phyloP scores from a whole-genome alignment of 2,113 vertebrate genomes.

The Sciurus niger region DNA sequence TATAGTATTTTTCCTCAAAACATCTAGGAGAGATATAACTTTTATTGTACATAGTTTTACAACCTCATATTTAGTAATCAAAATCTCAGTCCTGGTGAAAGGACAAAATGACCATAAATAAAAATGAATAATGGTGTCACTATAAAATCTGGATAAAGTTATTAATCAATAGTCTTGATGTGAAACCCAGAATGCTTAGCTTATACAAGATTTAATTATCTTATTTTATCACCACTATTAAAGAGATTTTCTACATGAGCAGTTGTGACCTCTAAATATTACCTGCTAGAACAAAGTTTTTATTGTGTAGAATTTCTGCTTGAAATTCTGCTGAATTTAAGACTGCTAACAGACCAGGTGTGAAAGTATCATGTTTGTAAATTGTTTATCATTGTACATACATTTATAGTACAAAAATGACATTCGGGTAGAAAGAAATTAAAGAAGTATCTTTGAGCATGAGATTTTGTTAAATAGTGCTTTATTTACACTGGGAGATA shows the following conservation, averaged over 20 bases:
- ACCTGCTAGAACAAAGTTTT: not conserved
- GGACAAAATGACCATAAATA: slow-evolving; percentile 6
- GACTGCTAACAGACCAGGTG: slow-evolving; percentile 5
- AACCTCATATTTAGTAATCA: slow-evolving; percentile 19
- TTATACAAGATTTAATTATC: not conserved
- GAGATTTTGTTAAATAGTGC: not conserved
- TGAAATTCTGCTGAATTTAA: slow-evolving; percentile 43
- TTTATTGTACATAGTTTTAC: not conserved
- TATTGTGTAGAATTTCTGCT: slow-evolving; percentile 17
- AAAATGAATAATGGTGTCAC: not conserved
- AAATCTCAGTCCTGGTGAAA: not conserved
- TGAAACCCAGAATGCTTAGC: not conserved
- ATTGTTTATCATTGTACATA: not conserved
- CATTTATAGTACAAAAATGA: not conserved
- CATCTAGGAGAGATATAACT: not conserved
- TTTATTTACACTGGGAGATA: not conserved
- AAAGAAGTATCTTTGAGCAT: not conserved
- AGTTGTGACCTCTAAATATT: slow-evolving; percentile 1
- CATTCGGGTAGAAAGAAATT: not conserved
- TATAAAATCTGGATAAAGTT: not conserved
- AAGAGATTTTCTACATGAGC: not conserved
- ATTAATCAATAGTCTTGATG: not conserved
- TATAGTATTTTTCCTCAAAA: not conserved
- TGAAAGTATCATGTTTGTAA: not conserved
- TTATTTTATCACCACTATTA: not conserved